phyloP scores from a whole-genome alignment of 1,140 invertebrate species.

The Neodiprion fabricii region DNA sequence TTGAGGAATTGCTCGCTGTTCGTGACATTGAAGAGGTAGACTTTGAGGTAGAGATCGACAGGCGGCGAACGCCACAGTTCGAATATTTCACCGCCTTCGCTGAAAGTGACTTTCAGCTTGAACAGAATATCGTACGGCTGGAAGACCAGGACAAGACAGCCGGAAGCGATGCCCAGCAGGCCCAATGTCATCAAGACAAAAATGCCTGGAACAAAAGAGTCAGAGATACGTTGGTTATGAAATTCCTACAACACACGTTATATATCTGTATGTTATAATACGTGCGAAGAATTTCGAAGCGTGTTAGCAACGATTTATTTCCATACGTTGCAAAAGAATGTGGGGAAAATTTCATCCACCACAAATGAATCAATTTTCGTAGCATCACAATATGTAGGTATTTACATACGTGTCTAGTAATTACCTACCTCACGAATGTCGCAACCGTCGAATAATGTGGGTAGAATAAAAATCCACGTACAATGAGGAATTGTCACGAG shows the following conservation, averaged over 20 bases:
- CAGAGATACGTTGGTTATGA: slow-evolving; percentile 18
- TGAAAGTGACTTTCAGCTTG: slow-evolving; percentile 76
- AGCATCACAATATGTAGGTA: neutral
- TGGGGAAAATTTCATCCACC: neutral
- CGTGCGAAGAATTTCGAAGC: too few species aligned
- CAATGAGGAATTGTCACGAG: too few species aligned
- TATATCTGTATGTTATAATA: too few species aligned
- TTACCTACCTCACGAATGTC: too few species aligned
- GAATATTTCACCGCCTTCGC: slow-evolving; percentile 79
- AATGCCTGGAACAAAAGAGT: slow-evolving; percentile 67
- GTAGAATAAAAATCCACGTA: too few species aligned
- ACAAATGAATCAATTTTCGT: neutral
- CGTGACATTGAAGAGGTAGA: slow-evolving; percentile 89
- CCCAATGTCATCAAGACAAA: slow-evolving; percentile 71
- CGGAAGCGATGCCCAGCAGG: slow-evolving; percentile 67
- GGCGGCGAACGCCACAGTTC: slow-evolving; percentile 85
- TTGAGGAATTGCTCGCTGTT: slow-evolving; percentile 81
- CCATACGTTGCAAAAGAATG: neutral
- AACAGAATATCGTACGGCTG: slow-evolving; percentile 78
- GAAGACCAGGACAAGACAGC: slow-evolving; percentile 66
- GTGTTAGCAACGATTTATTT: too few species aligned
- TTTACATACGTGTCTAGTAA: too few species aligned
- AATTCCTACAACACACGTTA: too few species aligned
- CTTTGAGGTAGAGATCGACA: slow-evolving; percentile 81
- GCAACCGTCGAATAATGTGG: too few species aligned